phyloP scores from a whole-genome alignment of 92 coral and sea anemone species.

The Chrysogorgia sp. region DNA sequence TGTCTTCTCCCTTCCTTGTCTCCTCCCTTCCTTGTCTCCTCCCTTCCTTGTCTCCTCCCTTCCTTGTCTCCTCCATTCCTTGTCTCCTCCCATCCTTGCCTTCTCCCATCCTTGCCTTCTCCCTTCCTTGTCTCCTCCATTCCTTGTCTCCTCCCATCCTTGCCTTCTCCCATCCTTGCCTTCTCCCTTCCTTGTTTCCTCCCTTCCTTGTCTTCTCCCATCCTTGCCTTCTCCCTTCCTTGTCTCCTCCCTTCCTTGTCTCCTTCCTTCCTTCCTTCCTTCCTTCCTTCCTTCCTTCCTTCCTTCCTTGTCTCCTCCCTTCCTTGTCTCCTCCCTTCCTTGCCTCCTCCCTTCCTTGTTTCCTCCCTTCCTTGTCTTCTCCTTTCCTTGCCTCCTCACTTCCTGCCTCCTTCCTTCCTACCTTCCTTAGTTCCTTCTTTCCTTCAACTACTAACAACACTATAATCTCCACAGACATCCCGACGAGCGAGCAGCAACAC shows the following conservation, averaged over 20 bases:
- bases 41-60: too few relatives aligned
- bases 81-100: too few relatives aligned
- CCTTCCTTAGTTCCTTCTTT: neutral
- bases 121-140: conserved; percentile 35
- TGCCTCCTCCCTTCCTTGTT: neutral
- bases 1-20: too few relatives aligned
- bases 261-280: conserved; percentile 1
- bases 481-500: conserved; percentile 17
- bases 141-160: conserved; percentile 39
- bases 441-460: neutral
- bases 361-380: neutral
- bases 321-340: conserved; percentile 34
- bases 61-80: too few relatives aligned
- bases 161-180: conserved; percentile 32
- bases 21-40: too few relatives aligned
- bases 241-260: neutral
- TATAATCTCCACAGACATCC: conserved; percentile 3
- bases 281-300: conserved; percentile 15
- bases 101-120: too few relatives aligned
- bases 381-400: neutral
- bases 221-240: conserved; percentile 19
- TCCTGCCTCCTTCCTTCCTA: neutral
- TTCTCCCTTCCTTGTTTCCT: conserved; percentile 36
- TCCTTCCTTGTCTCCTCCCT: conserved; percentile 9
- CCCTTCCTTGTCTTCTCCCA: conserved; percentile 17